Conservation (phyloP, 1,140 invertebrate species). For the Ips nitidus region DNA sequence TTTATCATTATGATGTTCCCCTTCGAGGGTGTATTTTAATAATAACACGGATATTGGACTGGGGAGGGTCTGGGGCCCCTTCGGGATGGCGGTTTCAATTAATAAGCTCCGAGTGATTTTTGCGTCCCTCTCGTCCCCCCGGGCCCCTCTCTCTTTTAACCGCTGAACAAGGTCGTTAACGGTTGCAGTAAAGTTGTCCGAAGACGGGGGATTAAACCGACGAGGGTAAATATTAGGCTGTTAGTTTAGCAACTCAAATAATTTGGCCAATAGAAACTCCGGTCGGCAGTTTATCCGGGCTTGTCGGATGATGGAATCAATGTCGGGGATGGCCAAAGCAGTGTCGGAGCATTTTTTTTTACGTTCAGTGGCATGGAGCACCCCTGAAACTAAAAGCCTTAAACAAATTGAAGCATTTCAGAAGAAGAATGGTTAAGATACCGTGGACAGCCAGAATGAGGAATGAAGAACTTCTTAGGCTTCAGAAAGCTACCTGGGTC, state of each 20-base stretch:
- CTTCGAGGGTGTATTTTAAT: constrained; percentile 1
- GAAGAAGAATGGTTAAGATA: no score
- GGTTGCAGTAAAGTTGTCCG: constrained; percentile 25
- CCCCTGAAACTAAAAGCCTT: no score
- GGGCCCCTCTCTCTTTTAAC: no score
- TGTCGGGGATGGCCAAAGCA: background rate
- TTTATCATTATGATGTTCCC: constrained; percentile 25
- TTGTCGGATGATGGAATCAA: constrained; percentile 35
- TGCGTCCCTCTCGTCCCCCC: background rate
- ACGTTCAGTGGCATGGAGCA: no score
- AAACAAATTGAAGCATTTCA: no score
- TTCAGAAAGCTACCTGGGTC: no score
- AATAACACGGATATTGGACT: background rate
- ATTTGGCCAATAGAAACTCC: constrained; percentile 52
- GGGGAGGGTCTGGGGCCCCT: background rate
- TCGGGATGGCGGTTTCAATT: background rate
- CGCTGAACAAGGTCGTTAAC: no score
- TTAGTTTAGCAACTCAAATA: constrained; percentile 54
- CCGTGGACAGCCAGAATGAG: no score
- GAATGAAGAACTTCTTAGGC: no score
- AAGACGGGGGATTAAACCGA: constrained; percentile 49
- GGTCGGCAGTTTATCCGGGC: constrained; percentile 48
- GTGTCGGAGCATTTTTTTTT: background rate
- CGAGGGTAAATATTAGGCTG: constrained; percentile 47
- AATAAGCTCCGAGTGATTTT: constrained; percentile 2